Base-by-base conservation (phyloP, 2,888 invertebrate genomes). In the Sphinx pinastri region DNA sequence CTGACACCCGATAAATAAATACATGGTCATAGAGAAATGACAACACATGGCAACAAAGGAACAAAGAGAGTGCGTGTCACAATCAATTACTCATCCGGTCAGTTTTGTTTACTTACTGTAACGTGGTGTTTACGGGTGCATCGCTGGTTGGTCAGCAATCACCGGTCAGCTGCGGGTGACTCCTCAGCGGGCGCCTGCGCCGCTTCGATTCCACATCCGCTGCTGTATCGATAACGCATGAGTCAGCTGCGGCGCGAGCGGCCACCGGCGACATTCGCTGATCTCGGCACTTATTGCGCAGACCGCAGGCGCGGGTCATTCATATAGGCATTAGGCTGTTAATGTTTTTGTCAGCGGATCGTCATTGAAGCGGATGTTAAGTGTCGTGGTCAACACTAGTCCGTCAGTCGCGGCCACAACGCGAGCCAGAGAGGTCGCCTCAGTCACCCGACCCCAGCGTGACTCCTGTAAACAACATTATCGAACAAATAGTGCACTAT, bases 211-310 rank as follows among this genome's bases (percentile, higher is more conserved):
- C 81, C 77, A 85, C 92, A 90, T 93, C 93, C 93, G 92, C 78
- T 87, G 87, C 87, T 81, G 84, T 90, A 89, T 89, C 90, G 92
- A 93, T 93, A 93, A 89, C 79, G 84, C 54, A 82, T 93, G 94
- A 93, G 79, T 93, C 93, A 93, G 82, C 77, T 73, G 75, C 74
- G 71, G 71, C 75, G 78, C 75, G 76, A 70, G 70, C 75, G 75
- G 72, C 68, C 71, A 70, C 70, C 71, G 74, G 72, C 76, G 71
- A 70, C 78, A 77, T 77, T 80, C 79, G 87, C 85, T 86, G 85
- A 87, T 84, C 85, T 77, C 75, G 75, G 80, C 80, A 80, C 73
- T 76, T 78, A 75, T 77, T 75, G 81, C 70, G 72, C 82, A 10
- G 19, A 55, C 55, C 19, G 19, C 16, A 82, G 83, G 82, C 19